Conservation (phyloP, 2,888 invertebrate genomes). For the Hedychridium roseum region DNA sequence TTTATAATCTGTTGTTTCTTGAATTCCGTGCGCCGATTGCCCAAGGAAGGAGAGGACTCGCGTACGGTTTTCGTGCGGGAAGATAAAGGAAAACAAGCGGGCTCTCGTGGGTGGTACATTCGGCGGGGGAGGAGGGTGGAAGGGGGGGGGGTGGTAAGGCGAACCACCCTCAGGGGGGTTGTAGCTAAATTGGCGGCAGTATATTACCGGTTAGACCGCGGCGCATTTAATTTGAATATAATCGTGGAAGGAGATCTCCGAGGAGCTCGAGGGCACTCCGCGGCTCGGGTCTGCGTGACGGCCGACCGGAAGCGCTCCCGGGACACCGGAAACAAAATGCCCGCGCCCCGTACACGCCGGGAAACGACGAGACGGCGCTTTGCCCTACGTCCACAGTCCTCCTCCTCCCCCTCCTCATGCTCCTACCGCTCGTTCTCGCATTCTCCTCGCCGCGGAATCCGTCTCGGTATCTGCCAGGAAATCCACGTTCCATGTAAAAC, state of each 20-base stretch:
- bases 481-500: too few relatives aligned
- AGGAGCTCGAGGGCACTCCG: constrained; percentile 52
- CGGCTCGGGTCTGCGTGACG: constrained; percentile 60
- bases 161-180: constrained; percentile 57
- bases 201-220: constrained; percentile 61
- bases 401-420: constrained; percentile 13
- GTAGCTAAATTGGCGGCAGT: constrained; percentile 63
- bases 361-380: too few relatives aligned
- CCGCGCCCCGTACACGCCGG: too few relatives aligned
- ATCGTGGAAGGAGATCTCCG: constrained; percentile 61
- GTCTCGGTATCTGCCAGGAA: too few relatives aligned
- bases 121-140: constrained; percentile 12
- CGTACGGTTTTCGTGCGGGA: too few relatives aligned
- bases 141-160: constrained; percentile 40
- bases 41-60: constrained; percentile 7
- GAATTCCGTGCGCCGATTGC: too few relatives aligned
- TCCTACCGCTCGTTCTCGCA: too few relatives aligned
- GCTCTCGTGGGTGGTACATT: too few relatives aligned
- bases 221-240: constrained; percentile 65
- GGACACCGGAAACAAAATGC: constrained; percentile 63
- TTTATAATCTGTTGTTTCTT: too few relatives aligned
- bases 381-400: constrained; percentile 7
- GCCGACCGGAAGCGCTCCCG: constrained; percentile 60
- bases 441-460: too few relatives aligned
- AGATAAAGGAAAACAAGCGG: too few relatives aligned